phyloP scores from a whole-genome alignment of 2,113 vertebrate genomes.

The Sialia sialis region DNA sequence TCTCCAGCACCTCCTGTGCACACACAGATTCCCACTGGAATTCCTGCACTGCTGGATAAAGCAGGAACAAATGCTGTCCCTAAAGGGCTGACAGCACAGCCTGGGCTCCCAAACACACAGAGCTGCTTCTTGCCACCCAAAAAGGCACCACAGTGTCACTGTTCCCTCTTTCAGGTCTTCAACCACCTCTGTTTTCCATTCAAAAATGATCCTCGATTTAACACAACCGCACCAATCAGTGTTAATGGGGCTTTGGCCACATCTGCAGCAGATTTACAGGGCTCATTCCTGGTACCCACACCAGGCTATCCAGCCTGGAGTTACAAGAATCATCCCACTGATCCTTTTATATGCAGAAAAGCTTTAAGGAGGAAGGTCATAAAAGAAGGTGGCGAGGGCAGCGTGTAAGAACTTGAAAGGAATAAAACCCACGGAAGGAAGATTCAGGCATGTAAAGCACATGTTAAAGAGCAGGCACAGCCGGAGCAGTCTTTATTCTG shows the following conservation, averaged over 20 bases:
- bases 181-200: neutral
- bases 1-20: neutral
- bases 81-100: neutral
- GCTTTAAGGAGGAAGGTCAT: slow-evolving; percentile 28
- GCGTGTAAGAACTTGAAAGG: slow-evolving; percentile 29
- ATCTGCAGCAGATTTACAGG: neutral
- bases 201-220: neutral
- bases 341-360: slow-evolving; percentile 48
- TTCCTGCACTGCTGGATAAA: neutral
- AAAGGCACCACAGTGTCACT: neutral
- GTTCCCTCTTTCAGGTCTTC: neutral
- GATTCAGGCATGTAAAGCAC: slow-evolving; percentile 50
- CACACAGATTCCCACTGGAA: rapidly evolving
- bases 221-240: neutral
- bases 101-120: neutral
- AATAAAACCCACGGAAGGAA: slow-evolving; percentile 53
- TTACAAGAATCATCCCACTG: slow-evolving; percentile 15
- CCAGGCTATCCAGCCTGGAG: neutral
- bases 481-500: slow-evolving; percentile 38
- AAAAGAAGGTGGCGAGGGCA: slow-evolving; percentile 39
- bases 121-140: neutral
- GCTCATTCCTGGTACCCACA: neutral
- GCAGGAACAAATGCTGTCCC: neutral
- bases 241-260: neutral
- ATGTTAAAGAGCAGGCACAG: slow-evolving; percentile 50